Evolutionary conservation across 1,140 invertebrate species (phyloP).

Genomic region (Dreissena rostriformis): DNA sequence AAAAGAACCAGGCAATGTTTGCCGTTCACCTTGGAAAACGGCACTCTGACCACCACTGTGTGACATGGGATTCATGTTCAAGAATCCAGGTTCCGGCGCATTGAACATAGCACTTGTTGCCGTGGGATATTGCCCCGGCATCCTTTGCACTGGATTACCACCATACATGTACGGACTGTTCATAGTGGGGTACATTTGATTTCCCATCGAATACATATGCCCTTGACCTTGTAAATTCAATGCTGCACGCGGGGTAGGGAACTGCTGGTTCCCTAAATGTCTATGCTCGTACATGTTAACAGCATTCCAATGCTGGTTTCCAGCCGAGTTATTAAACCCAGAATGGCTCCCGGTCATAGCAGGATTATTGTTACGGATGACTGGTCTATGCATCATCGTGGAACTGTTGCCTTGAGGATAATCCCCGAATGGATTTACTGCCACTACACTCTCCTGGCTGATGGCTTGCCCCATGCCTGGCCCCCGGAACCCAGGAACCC

Average conservation of each 20-base stretch:
- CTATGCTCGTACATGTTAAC: background rate
- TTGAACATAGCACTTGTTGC: background rate
- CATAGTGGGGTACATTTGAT: too few species aligned
- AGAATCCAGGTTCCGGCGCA: background rate
- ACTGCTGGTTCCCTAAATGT: background rate
- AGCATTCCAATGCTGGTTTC: constrained; percentile 31
- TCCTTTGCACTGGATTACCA: background rate
- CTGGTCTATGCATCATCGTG: too few species aligned
- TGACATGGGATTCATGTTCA: too few species aligned
- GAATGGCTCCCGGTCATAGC: background rate
- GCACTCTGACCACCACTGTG: too few species aligned
- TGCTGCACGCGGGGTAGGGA: background rate
- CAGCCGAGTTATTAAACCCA: constrained; percentile 11
- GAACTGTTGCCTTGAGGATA: background rate
- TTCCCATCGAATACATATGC: too few species aligned
- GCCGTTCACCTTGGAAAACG: too few species aligned
- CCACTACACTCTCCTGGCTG: background rate
- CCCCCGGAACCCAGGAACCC: background rate
- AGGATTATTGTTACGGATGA: background rate
- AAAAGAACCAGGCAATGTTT: too few species aligned
- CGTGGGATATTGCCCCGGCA: background rate
- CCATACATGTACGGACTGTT: too few species aligned
- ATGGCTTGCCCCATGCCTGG: background rate
- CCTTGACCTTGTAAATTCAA: background rate
- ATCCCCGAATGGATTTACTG: constrained; percentile 44